Evolutionary conservation across 2,797 vertebrate genomes (phyloP).

Genomic region (Microtus obscurus): DNA sequence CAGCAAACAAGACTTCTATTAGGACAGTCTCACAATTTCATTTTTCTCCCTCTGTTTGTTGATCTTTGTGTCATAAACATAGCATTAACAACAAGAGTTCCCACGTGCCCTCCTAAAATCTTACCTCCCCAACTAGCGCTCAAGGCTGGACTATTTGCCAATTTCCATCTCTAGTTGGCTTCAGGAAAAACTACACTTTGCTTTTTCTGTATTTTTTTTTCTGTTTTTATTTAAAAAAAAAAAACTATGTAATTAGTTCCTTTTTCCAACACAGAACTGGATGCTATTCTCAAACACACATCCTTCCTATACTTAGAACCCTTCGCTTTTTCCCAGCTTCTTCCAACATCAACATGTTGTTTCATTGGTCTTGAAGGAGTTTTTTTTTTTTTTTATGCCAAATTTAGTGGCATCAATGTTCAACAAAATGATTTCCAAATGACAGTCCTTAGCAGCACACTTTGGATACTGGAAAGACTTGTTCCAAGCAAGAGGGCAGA

Average conservation of each 20-base stretch:
- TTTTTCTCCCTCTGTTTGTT: neutral
- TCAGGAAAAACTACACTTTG: constrained; percentile 15
- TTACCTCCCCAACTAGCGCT: neutral
- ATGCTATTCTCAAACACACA: neutral
- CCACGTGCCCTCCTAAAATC: neutral
- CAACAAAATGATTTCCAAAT: constrained; percentile 48
- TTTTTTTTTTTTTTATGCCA: neutral
- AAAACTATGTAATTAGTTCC: neutral
- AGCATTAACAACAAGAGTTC: neutral
- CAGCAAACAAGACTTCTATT: neutral
- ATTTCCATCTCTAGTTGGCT: neutral
- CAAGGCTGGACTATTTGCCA: neutral
- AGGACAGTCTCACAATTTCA: neutral
- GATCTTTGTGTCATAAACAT: neutral
- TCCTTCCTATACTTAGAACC: neutral
- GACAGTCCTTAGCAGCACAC: neutral
- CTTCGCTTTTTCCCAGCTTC: constrained; percentile 9
- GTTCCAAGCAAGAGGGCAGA: neutral
- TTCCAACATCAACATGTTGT: constrained; percentile 8
- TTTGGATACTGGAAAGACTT: neutral
- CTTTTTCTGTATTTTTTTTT: constrained; percentile 3
- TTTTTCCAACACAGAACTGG: neutral
- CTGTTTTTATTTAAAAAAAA: neutral
- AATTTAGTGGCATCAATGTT: neutral
- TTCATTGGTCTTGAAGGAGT: constrained; percentile 3